Percentiles rank a stretch among this genome's conserved stretches.
These are phyloP conservation scores for Daphoenositta chrysoptera DNA, from an alignment of 2,113 vertebrate genomes.

Conservation along the genomic window DNA sequence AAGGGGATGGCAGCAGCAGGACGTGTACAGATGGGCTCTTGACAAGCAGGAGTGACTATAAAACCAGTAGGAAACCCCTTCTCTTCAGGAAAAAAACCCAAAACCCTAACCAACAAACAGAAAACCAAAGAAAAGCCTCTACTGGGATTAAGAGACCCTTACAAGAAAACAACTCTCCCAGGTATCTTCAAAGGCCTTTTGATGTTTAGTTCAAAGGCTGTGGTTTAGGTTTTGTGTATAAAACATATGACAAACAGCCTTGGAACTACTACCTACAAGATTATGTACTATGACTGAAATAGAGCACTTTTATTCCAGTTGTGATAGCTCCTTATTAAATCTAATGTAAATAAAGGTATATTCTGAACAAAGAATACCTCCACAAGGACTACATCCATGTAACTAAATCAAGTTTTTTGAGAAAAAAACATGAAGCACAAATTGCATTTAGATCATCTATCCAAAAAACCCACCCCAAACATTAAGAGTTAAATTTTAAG, in stretches of 20 bases:
- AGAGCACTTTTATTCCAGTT: background rate
- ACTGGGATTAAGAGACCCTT: background rate
- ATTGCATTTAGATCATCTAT: background rate
- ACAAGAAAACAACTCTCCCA: background rate
- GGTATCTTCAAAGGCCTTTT: constrained; percentile 32
- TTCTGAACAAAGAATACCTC: background rate
- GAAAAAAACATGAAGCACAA: background rate
- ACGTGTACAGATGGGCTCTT: rapidly evolving
- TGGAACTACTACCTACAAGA: background rate
- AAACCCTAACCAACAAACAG: background rate
- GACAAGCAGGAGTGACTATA: background rate
- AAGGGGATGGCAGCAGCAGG: background rate
- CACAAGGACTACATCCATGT: background rate
- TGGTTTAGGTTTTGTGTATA: background rate
- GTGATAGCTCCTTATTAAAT: background rate
- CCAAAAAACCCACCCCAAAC: background rate
- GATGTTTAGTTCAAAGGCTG: constrained; percentile 38
- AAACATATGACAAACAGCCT: background rate
- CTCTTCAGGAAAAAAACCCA: background rate
- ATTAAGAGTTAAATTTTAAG: background rate
- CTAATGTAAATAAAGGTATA: background rate
- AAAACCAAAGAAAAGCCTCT: background rate
- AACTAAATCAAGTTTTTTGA: background rate
- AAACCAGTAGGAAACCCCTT: background rate
- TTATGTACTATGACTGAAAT: background rate